phyloP scores from a whole-genome alignment of 2,888 invertebrate species.

The Synergus gifuensis region DNA sequence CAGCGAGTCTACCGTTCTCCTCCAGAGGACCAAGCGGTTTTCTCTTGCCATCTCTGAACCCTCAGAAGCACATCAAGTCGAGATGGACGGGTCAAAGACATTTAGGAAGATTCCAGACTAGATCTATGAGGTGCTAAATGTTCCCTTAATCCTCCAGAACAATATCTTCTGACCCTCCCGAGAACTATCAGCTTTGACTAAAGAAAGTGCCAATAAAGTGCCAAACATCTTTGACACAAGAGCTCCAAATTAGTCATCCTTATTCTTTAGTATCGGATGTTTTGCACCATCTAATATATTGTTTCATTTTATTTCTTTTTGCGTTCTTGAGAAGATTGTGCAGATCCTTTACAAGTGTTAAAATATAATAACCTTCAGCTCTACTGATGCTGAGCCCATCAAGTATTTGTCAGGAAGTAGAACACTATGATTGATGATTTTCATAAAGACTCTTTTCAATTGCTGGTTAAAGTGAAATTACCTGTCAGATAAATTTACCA shows the following conservation, averaged over 20 bases:
- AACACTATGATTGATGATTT: slow-evolving; percentile 32
- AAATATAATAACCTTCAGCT: background rate
- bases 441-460: slow-evolving; percentile 37
- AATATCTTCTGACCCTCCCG: background rate
- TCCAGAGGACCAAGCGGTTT: slow-evolving; percentile 9
- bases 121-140: slow-evolving; percentile 36
- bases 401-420: slow-evolving; percentile 3
- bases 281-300: background rate
- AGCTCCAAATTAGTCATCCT: background rate
- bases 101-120: slow-evolving; percentile 22
- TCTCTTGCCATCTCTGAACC: slow-evolving; percentile 5
- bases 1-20: slow-evolving; percentile 32
- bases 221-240: slow-evolving; percentile 6
- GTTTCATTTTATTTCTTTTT: background rate
- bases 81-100: slow-evolving; percentile 33
- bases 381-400: slow-evolving; percentile 13
- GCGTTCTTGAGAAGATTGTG: background rate
- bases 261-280: background rate
- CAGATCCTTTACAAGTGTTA: slow-evolving; percentile 2
- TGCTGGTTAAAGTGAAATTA: slow-evolving; percentile 39
- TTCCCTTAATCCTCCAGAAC: slow-evolving; percentile 27
- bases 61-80: slow-evolving; percentile 31
- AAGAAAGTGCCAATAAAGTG: slow-evolving; percentile 35
- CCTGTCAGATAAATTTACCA: slow-evolving; percentile 41
- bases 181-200: slow-evolving; percentile 18